These are phyloP conservation scores for Myiothlypis coronata DNA, from an alignment of 2,797 vertebrate species.

Conservation along the genomic window DNA sequence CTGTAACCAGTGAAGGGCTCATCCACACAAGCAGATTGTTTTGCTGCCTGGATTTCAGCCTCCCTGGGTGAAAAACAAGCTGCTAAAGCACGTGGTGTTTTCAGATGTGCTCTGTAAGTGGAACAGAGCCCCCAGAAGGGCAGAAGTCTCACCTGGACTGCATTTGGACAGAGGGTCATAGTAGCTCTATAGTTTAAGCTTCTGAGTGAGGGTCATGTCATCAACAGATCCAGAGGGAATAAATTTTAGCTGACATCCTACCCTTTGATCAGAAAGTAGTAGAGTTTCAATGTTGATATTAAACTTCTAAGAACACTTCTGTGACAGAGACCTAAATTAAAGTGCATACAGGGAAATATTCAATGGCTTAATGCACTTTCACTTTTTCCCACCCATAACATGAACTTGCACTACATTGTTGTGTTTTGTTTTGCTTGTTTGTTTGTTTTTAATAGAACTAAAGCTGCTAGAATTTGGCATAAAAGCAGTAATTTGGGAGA, in stretches of 20 bases:
- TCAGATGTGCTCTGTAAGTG: not conserved
- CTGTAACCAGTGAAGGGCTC: not conserved
- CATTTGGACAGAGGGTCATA: not conserved
- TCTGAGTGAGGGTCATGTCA: not conserved
- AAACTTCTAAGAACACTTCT: not conserved
- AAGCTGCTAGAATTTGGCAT: not conserved
- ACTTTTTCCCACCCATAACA: accelerated
- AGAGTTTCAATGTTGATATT: not conserved
- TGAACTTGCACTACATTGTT: not conserved
- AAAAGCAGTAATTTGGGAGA: not conserved
- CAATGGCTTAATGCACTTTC: not conserved
- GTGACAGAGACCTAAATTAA: not conserved
- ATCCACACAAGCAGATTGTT: not conserved
- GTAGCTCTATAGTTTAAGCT: not conserved
- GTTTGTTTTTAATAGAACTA: not conserved
- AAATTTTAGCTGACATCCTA: not conserved
- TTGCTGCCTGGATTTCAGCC: not conserved
- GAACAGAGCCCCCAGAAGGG: not conserved
- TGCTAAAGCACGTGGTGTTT: not conserved
- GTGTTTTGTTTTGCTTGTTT: not conserved
- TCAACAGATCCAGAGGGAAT: not conserved
- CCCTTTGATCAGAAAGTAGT: not conserved
- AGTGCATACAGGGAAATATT: not conserved
- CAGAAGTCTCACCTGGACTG: not conserved
- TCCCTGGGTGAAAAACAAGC: not conserved